phyloP scores from a whole-genome alignment of 2,797 vertebrate species.

The Myotis myotis region DNA sequence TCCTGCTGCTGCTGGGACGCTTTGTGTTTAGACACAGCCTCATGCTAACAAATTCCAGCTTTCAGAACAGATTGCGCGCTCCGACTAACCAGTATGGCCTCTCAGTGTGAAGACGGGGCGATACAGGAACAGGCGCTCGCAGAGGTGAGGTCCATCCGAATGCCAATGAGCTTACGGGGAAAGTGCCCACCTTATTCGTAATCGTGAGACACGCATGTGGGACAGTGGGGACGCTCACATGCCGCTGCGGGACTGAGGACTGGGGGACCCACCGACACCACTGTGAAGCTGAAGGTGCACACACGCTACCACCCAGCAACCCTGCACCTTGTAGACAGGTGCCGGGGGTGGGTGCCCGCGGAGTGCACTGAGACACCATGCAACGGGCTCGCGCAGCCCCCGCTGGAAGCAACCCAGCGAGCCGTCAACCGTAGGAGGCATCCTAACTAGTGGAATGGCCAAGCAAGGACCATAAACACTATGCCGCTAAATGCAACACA shows the following conservation, averaged over 20 bases:
- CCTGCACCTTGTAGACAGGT: fast-evolving
- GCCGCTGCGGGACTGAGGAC: background rate
- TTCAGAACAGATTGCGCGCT: background rate
- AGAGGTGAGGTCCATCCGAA: background rate
- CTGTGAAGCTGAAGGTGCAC: background rate
- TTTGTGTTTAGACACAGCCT: background rate
- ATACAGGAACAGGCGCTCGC: background rate
- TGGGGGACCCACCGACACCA: fast-evolving
- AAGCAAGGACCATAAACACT: background rate
- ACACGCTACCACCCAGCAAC: fast-evolving
- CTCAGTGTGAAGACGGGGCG: background rate
- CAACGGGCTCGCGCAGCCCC: background rate
- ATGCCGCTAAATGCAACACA: background rate
- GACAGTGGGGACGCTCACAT: background rate
- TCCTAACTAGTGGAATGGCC: fast-evolving
- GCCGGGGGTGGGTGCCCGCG: fast-evolving
- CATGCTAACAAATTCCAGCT: background rate
- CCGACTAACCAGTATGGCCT: background rate
- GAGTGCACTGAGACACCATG: fast-evolving
- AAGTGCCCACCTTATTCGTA: background rate
- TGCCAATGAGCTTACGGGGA: fast-evolving
- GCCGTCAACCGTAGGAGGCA: fast-evolving
- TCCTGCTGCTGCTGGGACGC: background rate
- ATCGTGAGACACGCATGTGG: background rate
- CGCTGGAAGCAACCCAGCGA: background rate